Base-by-base conservation (phyloP, 2,797 vertebrate species). In the Sebastes variabilis region DNA sequence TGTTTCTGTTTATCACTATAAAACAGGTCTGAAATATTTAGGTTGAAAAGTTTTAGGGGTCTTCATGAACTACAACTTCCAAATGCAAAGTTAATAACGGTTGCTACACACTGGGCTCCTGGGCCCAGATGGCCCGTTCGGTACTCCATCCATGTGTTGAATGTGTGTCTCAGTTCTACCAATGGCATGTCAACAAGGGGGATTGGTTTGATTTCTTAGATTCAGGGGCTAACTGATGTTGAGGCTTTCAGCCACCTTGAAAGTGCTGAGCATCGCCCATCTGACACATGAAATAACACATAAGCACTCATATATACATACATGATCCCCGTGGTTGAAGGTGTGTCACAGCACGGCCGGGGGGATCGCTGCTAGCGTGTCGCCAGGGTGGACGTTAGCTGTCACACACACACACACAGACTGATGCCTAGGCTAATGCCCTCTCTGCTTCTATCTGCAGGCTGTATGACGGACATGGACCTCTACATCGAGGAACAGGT, bases 291-390 rank as follows among this genome's bases (percentile, higher is more conserved):
- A 61, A 87, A 86, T 83, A 80, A 75, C 80, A 79, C 70, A 36
- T 9, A 69, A 34, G 62, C 78, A 58, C 72, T 69, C 72, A 22
- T 73, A 30, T 73, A 25, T 76, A 81, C 84, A 85, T 25, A 81
- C 67, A 87, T 83, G 84, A 77, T 84, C 80, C 72, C 81, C 79
- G 22, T 61, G 81, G 82, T 72, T 89, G 89, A 95, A 93, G 88
- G 88, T 86, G 74, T 90, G 94, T 95, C 93, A 94, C 77, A 90
- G 85, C 81, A 56, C 55, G 69, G 87, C 93, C 82, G 36, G 84
- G 88, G 91, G 93, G 87, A 80, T 90, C 18, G 88, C 89, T 87
- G 72, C 86, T 68, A 86, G 94, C 90, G n/a, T 91, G 94, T 95
- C 94, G 94, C 90, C 73, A 30, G 92, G 93, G 91, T 93, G 75